Evolutionary conservation across 2,113 vertebrate species (phyloP), one percentile per base, ranked within the genome.

Genomic region (Oncorhynchus nerka): DNA sequence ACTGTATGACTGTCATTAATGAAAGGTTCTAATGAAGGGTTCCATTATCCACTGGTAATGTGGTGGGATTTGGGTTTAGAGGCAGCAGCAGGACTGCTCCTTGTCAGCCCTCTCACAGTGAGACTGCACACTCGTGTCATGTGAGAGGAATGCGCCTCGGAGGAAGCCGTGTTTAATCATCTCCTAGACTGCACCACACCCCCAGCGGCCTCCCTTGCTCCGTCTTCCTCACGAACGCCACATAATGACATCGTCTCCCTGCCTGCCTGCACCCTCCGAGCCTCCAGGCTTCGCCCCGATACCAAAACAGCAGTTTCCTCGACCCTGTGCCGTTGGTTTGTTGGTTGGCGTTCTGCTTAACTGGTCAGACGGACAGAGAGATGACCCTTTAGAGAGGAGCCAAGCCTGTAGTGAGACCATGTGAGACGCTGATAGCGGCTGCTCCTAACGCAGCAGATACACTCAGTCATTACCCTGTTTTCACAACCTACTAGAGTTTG

Each of bases 21-120:
- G 39, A 45, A 45, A 45, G 39, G 39, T 32, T 61, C 64, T 80
- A 76, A 76, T 76, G 22, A 75, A 26, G 55, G 73, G 68, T n/a
- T 69, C 12, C 48, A 49, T 71, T 55, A 49, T 71, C 24, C 73
- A 74, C 39, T 64, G 15, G 68, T 75, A 45, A 57, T 65, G 19
- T 74, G 45, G 30, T 57, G 20, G 59, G 45, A 5, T 12, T n/a
- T n/a, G 48, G 24, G 28, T 51, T 71, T 51, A 16, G 59, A 62
- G 59, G n/a, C 59, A 12, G 65, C 49, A 69, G 59, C 59, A 5
- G 65, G 55, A 69, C 51, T 32, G 24, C 19, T 24, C 13, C 22
- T 30, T 67, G 55, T 57, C 55, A 57, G 55, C 55, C 55, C 19
- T 30, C 28, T 32, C 28, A 24, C 65, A 67, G 26, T 67, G 65